Evolutionary conservation across 2,888 invertebrate species (phyloP), one percentile per base, ranked within the genome.

Genomic region (Sarcophaga caerulescens): DNA sequence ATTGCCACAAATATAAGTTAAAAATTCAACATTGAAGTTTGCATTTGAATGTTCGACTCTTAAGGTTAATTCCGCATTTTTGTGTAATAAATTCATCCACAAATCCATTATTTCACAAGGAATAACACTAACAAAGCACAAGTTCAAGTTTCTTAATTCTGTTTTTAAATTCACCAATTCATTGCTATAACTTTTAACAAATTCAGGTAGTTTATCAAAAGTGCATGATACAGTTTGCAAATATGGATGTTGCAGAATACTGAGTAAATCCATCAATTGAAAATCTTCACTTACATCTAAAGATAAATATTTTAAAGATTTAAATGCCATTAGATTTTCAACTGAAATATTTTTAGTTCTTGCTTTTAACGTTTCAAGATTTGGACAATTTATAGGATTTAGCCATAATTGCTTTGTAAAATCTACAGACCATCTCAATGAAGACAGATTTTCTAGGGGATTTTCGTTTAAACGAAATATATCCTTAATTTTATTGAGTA

Each of bases 381-480:
- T 47, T 44, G 68, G 68, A 68, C 19, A 68, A 19, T 68, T 44
- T 68, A 5, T 21, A 11, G 12, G 5, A 68, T 68, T 68, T 19
- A 68, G 12, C 68, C 68, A 68, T 14, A 12, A 45, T 4, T 68
- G 68, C 12, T 68, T 68, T 14, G 45, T 12, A 21, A 19, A 21
- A 68, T 68, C 68, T 8, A 68, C 45, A 12, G 45, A 21, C 68
- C 68, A 68, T 47, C 47, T 19, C 21, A 68, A 47, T 10, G 68
- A 12, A 6, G 44, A 12, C n/a, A 68, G 12, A 44, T 45, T 68
- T 68, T 47, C 19, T 14, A 68, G 68, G 19, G 3, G 44, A 45
- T 45, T 11, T 21, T 68, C 45, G 4, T 68, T 68, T 5, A 6
- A 45, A 17, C 1, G 12, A 47, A 68, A 68, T 68, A 68, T 19